Evolutionary conservation across 2,113 vertebrate genomes (phyloP).

Genomic region (Circaetus gallicus): DNA sequence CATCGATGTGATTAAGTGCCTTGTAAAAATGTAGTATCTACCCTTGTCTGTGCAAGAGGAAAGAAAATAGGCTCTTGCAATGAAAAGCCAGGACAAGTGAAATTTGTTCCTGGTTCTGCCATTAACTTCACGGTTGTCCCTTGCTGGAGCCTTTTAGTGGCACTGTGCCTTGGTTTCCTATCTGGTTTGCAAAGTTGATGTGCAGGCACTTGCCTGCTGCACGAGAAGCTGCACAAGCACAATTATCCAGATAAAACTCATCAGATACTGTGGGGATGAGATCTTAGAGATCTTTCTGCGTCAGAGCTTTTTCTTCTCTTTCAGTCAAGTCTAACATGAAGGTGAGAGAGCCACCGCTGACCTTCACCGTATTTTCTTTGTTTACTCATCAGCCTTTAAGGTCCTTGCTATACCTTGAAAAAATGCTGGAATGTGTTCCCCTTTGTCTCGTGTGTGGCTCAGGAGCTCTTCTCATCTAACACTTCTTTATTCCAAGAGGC

Average conservation of each 20-base stretch:
- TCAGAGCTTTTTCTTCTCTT: not conserved
- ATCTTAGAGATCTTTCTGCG: not conserved
- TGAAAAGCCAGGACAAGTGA: not conserved
- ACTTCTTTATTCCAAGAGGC: not conserved
- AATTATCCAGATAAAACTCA: not conserved
- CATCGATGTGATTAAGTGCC: not conserved
- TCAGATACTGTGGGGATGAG: not conserved
- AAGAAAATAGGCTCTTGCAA: not conserved
- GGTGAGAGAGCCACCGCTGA: not conserved
- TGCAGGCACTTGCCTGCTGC: not conserved
- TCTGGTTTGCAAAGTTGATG: not conserved
- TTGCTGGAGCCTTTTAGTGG: fast-evolving
- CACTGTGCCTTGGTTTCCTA: not conserved
- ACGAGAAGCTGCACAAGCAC: not conserved
- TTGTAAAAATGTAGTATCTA: not conserved
- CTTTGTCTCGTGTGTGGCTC: not conserved
- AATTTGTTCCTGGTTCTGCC: not conserved
- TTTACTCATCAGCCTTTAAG: not conserved
- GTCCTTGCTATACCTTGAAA: not conserved
- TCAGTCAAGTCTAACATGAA: not conserved
- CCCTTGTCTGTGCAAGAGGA: not conserved
- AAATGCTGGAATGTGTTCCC: not conserved
- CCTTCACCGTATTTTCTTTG: not conserved
- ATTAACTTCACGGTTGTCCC: fast-evolving
- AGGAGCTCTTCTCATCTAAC: not conserved